A percentile compares a stretch with the other conserved stretches of the same genome.
Conservation (phyloP, 1,140 invertebrate species). For the Cotesia glomerata region DNA sequence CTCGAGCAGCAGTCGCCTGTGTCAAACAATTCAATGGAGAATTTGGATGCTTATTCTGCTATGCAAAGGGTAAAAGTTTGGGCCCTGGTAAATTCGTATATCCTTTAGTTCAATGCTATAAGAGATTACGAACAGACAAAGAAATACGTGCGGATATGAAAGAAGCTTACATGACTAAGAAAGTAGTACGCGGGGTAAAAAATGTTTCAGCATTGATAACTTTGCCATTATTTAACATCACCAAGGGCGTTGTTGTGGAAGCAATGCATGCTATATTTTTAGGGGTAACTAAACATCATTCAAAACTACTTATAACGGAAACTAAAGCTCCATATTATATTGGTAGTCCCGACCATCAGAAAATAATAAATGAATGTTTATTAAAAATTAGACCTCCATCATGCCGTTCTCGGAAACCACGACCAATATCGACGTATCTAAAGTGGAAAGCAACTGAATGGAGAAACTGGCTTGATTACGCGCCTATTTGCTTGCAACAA, state of each 20-base stretch:
- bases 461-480: constrained; percentile 28
- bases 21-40: constrained; percentile 20
- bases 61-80: not conserved
- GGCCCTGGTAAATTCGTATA: constrained; percentile 5
- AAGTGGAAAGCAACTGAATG: constrained; percentile 36
- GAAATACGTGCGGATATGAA: not conserved
- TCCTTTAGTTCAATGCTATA: not conserved
- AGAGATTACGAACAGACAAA: not conserved
- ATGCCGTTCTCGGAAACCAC: not conserved
- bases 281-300: constrained; percentile 4
- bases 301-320: not conserved
- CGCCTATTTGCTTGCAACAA: too few relatives aligned
- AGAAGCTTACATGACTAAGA: not conserved
- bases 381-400: constrained; percentile 18
- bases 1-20: not conserved
- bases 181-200: not conserved
- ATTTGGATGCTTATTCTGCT: constrained; percentile 19
- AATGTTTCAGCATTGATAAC: not conserved
- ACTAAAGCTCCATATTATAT: not conserved
- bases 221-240: not conserved
- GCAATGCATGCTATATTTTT: constrained; percentile 15
- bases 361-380: not conserved
- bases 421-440: not conserved
- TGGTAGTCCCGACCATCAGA: not conserved
- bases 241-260: not conserved